Percentiles rank a stretch among this genome's conserved stretches.
Evolutionary conservation across 2,797 vertebrate genomes (phyloP).

Genomic region (Onychomys torridus): DNA sequence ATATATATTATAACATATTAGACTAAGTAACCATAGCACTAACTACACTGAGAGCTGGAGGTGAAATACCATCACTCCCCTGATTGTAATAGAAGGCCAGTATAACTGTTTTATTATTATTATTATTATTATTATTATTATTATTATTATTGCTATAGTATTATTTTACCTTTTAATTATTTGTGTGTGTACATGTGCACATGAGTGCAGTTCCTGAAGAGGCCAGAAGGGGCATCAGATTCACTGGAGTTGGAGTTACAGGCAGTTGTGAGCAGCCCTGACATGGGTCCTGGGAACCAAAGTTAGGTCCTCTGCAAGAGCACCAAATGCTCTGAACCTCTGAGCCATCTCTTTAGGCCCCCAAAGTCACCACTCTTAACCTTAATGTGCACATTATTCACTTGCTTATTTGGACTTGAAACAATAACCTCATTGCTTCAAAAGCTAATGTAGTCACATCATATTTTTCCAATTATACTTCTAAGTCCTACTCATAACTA

Average conservation of each 20-base stretch:
- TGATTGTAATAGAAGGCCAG: background rate
- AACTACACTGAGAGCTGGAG: background rate
- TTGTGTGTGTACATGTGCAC: background rate
- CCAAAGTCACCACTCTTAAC: background rate
- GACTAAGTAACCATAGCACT: constrained; percentile 35
- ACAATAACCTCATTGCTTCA: background rate
- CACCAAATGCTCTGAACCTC: background rate
- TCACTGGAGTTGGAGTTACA: background rate
- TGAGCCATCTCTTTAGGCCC: background rate
- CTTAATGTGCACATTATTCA: background rate
- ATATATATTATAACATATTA: constrained; percentile 61
- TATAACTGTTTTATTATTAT: background rate
- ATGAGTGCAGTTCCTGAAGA: background rate
- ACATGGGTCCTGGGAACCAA: background rate
- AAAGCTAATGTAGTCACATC: background rate
- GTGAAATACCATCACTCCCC: background rate
- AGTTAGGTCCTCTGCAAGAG: background rate
- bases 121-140: background rate
- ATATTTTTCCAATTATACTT: background rate
- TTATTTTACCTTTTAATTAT: background rate
- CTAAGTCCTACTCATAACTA: background rate
- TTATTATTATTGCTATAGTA: background rate
- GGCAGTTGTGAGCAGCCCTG: background rate
- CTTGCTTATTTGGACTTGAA: constrained; percentile 26
- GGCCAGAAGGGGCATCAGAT: too few species aligned